A percentile compares a stretch with the other conserved stretches of the same genome.
phyloP scores from a whole-genome alignment of 2,113 vertebrate genomes.

The Lepus americanus region DNA sequence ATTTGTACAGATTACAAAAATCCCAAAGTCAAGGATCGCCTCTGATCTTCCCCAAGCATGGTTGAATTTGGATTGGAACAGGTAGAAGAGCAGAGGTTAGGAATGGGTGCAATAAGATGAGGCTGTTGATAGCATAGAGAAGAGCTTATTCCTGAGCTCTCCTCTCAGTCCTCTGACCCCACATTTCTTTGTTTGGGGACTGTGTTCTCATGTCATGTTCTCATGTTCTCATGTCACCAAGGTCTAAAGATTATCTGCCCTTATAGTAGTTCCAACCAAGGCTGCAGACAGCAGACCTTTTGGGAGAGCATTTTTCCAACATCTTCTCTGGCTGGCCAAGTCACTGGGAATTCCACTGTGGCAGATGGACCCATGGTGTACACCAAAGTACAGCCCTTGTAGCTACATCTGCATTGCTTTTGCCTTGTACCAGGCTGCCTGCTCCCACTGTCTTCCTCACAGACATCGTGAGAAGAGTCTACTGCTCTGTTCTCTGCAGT shows the following conservation, averaged over 20 bases:
- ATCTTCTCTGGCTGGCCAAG: fast-evolving
- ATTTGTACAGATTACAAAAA: not conserved
- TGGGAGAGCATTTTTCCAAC: not conserved
- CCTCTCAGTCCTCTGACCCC: not conserved
- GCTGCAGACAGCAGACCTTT: not conserved
- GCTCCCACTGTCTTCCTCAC: not conserved
- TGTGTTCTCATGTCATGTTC: not conserved
- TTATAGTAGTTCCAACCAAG: not conserved
- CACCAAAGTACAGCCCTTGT: not conserved
- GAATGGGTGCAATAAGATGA: not conserved
- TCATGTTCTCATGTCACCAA: not conserved
- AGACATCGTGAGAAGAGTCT: not conserved
- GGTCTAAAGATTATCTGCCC: not conserved
- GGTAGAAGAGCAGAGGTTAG: not conserved
- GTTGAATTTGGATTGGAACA: not conserved
- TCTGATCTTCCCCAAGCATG: no score
- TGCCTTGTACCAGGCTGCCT: not conserved
- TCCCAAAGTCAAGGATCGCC: not conserved
- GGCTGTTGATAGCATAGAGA: not conserved
- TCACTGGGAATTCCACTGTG: not conserved
- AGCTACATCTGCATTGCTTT: not conserved
- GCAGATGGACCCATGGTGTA: not conserved
- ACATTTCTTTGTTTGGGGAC: not conserved
- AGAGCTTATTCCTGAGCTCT: not conserved
- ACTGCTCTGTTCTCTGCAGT: not conserved